Conservation (phyloP, 2,888 invertebrate species). For the Drosophila lacicola region DNA sequence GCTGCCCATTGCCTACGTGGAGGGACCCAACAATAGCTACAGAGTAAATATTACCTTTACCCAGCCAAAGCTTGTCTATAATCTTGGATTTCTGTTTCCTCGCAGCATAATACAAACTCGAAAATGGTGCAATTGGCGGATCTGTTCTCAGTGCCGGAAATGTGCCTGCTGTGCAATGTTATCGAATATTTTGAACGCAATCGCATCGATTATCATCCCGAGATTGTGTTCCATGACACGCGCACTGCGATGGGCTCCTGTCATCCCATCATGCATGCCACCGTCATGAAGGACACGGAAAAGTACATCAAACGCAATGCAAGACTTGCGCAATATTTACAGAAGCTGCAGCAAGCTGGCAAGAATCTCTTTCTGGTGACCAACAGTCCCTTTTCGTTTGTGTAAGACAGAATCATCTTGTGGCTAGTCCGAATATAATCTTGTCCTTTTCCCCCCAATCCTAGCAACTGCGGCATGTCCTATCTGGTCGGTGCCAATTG, state of each 20-base stretch:
- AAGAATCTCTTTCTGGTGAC: slow-evolving; percentile 98
- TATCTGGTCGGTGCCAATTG: slow-evolving; percentile 95
- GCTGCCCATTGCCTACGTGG: slow-evolving; percentile 94
- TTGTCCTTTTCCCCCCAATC: background rate
- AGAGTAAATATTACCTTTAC: slow-evolving; percentile 60
- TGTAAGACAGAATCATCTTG: slow-evolving; percentile 87
- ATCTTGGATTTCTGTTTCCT: background rate
- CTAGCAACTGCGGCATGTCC: slow-evolving; percentile 95
- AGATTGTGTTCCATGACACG: slow-evolving; percentile 97
- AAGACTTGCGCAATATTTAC: slow-evolving; percentile 90
- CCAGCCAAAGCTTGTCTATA: no score
- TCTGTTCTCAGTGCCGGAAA: slow-evolving; percentile 98
- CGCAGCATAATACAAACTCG: slow-evolving; percentile 82
- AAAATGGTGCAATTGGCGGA: slow-evolving; percentile 98
- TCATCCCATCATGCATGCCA: slow-evolving; percentile 95
- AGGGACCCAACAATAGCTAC: slow-evolving; percentile 88
- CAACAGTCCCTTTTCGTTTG: slow-evolving; percentile 98
- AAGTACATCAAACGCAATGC: slow-evolving; percentile 92
- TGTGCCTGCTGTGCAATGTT: slow-evolving; percentile 96
- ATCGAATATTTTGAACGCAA: slow-evolving; percentile 96
- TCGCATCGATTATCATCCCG: slow-evolving; percentile 97
- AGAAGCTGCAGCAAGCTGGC: slow-evolving; percentile 89
- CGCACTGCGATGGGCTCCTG: slow-evolving; percentile 95
- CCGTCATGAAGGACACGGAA: slow-evolving; percentile 92
- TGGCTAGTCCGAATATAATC: no score